Base-by-base conservation (phyloP, 1,140 invertebrate genomes). In the Eumeta japonica region DNA sequence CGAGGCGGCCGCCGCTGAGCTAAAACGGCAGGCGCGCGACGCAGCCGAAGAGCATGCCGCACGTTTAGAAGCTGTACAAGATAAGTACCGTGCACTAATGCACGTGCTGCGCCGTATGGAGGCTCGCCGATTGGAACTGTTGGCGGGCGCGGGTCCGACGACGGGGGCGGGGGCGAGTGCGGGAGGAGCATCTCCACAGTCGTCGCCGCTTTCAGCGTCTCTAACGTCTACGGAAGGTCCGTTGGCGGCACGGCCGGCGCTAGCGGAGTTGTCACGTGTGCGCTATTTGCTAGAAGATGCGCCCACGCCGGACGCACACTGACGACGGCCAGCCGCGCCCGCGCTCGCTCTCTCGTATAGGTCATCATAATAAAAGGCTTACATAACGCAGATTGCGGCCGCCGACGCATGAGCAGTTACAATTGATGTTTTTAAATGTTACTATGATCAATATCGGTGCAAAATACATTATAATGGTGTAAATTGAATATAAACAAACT, bases 81-180 rank as follows among this genome's bases (percentile, higher is more conserved):
- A 83, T 28, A 89, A 89, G 56, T 89, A 88, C 55, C 76, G 79
- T 34, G 79, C 81, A 3, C 81, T 88, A 46, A 78, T 83, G 48
- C 74, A 80, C 16, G 83, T 87, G 16, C 85, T 85, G 58, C 72
- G 84, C 39, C 74, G 81, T 20, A 65, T 85, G 37, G 86, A 89
- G 50, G 79, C 81, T 24, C 80, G 83, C 39, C 81, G 85, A 3
- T 66, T 88, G 32, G 83, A 87, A 51, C 57, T 84, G 27, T 73
- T 57, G 37, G 54, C 59, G 83, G 34, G 45, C 28, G 53, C 32
- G 38, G 58, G 39, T 50, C 59, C 37, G 28, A 48, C 43, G 44
- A 60, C 43, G 41, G 48, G 50, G 18, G 40, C 52, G 29, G 50
- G 28, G 48, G 36, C 41, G 35, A 38, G 39, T 41, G 38, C 4